Conservation (phyloP, 2,888 invertebrate genomes). For the Helobdella robusta region DNA sequence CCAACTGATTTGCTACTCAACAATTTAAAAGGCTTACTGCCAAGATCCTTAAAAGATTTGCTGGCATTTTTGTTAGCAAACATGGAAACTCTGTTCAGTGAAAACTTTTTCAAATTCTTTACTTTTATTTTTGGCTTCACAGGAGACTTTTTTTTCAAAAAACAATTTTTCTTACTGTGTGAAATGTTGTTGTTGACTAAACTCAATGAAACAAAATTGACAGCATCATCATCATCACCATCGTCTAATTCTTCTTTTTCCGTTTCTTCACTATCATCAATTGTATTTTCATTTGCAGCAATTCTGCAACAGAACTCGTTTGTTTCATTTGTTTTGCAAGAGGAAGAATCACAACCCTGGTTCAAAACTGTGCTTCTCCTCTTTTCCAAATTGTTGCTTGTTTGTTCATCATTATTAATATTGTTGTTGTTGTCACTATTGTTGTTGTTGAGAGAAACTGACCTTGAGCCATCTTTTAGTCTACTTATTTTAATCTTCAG, state of each 20-base stretch:
- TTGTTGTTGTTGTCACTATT: background rate
- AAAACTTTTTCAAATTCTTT: too few species aligned
- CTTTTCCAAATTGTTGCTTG: background rate
- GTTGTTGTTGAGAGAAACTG: constrained; percentile 18
- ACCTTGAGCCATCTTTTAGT: constrained; percentile 20
- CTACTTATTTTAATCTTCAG: constrained; percentile 22
- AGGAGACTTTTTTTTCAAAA: too few species aligned
- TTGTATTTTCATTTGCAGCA: background rate
- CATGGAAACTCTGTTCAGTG: too few species aligned
- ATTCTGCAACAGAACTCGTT: background rate
- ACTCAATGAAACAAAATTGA: background rate
- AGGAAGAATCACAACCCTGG: too few species aligned
- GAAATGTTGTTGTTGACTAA: too few species aligned
- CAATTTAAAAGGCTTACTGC: too few species aligned
- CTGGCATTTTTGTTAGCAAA: too few species aligned
- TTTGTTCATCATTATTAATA: background rate
- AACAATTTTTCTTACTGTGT: too few species aligned
- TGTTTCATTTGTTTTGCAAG: too few species aligned
- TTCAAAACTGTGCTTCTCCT: too few species aligned
- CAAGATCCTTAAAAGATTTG: too few species aligned
- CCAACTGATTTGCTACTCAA: constrained; percentile 3
- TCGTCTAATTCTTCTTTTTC: constrained; percentile 14
- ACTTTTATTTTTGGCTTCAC: too few species aligned
- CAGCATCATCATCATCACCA: background rate
- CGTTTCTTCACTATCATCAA: constrained; percentile 7